phyloP scores from a whole-genome alignment of 2,113 vertebrate genomes.

The Muntiacus muntjak region DNA sequence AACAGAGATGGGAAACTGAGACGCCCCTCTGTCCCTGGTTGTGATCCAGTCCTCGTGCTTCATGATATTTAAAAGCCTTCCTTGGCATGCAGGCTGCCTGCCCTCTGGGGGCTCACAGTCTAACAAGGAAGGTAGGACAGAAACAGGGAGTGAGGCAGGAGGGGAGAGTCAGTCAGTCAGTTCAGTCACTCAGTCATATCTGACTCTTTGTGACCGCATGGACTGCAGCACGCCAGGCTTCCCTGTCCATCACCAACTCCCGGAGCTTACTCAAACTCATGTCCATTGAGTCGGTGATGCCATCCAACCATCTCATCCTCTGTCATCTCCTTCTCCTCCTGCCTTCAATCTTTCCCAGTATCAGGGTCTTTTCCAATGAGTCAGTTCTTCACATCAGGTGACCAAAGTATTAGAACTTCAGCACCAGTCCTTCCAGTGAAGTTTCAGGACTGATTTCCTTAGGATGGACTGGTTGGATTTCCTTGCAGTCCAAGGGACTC shows the following conservation, averaged over 20 bases:
- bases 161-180: neutral
- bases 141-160: neutral
- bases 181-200: neutral
- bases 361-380: neutral
- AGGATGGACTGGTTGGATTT: neutral
- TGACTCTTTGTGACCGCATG: accelerated
- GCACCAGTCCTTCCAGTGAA: neutral
- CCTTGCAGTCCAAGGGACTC: neutral
- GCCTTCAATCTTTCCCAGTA: neutral
- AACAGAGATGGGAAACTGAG: neutral
- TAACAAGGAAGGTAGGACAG: neutral
- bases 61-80: neutral
- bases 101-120: neutral
- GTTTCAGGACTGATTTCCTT: neutral
- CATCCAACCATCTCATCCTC: neutral
- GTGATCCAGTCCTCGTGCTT: neutral
- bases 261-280: neutral
- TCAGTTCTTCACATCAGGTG: neutral
- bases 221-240: neutral
- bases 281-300: neutral
- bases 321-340: accelerated
- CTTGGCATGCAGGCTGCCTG: neutral
- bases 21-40: neutral
- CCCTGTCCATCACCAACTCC: neutral
- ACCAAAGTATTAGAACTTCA: neutral